Evolutionary conservation across 30 jellyfish, hydroid and myxozoan species (phyloP).

Genomic region (Aurelia sp.): DNA sequence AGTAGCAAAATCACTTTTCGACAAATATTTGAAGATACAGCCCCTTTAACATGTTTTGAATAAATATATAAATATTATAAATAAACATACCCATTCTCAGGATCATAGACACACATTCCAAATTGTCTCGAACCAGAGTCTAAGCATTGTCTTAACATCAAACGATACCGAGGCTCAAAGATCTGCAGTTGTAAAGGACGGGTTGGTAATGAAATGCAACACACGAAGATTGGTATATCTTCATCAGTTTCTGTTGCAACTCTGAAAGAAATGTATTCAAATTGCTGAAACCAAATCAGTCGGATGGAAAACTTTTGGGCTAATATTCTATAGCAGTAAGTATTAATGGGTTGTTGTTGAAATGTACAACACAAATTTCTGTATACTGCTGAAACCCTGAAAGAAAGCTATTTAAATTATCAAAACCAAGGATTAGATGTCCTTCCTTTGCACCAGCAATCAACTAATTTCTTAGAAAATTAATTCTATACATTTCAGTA

Average conservation of each 20-base stretch:
- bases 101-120: conserved; percentile 90
- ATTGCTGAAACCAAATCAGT: neutral
- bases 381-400: conserved; percentile 54
- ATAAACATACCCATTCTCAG: conserved; percentile 62
- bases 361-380: too few relatives aligned
- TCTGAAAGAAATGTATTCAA: conserved; percentile 1
- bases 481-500: neutral
- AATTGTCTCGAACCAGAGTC: conserved; percentile 79
- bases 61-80: too few relatives aligned
- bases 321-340: too few relatives aligned
- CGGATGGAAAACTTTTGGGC: too few relatives aligned
- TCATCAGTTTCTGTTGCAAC: conserved; percentile 74
- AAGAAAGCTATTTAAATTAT: neutral
- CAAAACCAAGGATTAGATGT: neutral
- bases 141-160: conserved; percentile 87
- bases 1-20: too few relatives aligned
- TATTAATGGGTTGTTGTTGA: too few relatives aligned
- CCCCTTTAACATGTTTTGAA: too few relatives aligned
- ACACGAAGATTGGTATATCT: conserved; percentile 83
- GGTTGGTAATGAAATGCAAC: conserved; percentile 79
- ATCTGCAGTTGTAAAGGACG: conserved; percentile 82
- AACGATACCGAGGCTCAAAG: conserved; percentile 94
- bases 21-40: too few relatives aligned
- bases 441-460: too few relatives aligned
- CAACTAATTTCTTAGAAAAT: neutral